Evolutionary conservation across 2,797 vertebrate species (phyloP).

Genomic region (Balearica regulorum): DNA sequence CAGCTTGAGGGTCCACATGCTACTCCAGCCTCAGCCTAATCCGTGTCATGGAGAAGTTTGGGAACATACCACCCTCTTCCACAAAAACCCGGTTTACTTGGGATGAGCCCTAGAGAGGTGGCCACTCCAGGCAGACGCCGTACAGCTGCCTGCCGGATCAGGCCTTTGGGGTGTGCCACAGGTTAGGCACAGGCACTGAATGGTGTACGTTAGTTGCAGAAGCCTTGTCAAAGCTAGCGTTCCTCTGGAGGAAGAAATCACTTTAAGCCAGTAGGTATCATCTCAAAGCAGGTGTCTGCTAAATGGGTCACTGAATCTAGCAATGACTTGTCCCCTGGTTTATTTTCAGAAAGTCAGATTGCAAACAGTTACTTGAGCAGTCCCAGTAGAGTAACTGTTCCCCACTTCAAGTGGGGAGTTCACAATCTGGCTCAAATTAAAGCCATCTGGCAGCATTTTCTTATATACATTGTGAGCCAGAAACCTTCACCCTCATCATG

Average conservation of each 20-base stretch:
- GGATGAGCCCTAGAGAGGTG: neutral
- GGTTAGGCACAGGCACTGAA: neutral
- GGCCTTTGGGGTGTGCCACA: neutral
- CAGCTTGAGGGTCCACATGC: neutral
- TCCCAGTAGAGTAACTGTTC: conserved; percentile 36
- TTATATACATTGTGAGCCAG: conserved; percentile 27
- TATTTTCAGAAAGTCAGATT: conserved; percentile 51
- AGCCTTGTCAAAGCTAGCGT: neutral
- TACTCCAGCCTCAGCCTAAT: neutral
- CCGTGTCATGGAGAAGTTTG: neutral
- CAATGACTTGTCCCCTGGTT: neutral
- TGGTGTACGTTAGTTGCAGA: neutral
- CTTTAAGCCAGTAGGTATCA: neutral
- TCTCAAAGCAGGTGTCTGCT: conserved; percentile 37
- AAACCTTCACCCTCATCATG: conserved; percentile 63
- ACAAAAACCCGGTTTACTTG: neutral
- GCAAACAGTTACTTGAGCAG: conserved; percentile 52
- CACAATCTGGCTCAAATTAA: conserved; percentile 62
- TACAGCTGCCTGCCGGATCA: neutral
- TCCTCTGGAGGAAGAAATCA: neutral
- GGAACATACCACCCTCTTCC: neutral
- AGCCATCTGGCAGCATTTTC: conserved; percentile 56
- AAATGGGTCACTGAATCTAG: neutral
- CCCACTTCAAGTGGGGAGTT: conserved; percentile 35
- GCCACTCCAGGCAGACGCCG: neutral